A percentile compares a stretch with the other conserved stretches of the same genome.
Evolutionary conservation across 2,888 invertebrate genomes (phyloP).

Genomic region (Xanthorhoe spadicearia): DNA sequence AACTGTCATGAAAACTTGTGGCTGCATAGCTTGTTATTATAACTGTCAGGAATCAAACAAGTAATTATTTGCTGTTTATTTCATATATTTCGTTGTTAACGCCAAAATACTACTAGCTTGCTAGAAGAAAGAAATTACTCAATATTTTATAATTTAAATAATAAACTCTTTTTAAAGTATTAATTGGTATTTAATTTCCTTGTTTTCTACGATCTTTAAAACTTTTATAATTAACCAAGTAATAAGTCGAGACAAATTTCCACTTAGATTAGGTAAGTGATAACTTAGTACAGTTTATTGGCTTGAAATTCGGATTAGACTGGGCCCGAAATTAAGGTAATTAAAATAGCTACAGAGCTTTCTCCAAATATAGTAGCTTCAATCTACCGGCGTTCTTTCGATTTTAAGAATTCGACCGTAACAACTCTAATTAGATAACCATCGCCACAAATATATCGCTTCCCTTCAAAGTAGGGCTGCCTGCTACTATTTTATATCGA

Average conservation of each 20-base stretch:
- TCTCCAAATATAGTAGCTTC: constrained; percentile 37
- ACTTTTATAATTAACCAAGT: too few relatives aligned
- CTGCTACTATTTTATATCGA: background rate
- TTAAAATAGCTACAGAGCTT: constrained; percentile 42
- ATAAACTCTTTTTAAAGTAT: too few relatives aligned
- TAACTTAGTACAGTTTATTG: constrained; percentile 20
- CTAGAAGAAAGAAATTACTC: too few relatives aligned
- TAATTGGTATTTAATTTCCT: too few relatives aligned
- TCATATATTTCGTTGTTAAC: too few relatives aligned
- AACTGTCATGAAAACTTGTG: background rate
- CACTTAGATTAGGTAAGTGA: background rate
- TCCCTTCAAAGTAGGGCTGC: constrained; percentile 51
- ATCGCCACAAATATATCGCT: constrained; percentile 62
- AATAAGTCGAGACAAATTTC: background rate
- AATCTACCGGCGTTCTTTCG: constrained; percentile 36
- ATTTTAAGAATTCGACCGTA: constrained; percentile 54
- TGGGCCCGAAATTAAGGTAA: constrained; percentile 36
- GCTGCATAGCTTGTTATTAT: background rate
- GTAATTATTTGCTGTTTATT: too few relatives aligned
- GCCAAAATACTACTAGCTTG: too few relatives aligned
- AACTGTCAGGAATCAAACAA: too few relatives aligned
- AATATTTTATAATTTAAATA: too few relatives aligned
- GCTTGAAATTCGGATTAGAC: constrained; percentile 24
- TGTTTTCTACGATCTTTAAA: too few relatives aligned
- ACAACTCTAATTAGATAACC: constrained; percentile 62